Base-by-base conservation (phyloP, 2,888 invertebrate species). In the Invenusta paracnida region DNA sequence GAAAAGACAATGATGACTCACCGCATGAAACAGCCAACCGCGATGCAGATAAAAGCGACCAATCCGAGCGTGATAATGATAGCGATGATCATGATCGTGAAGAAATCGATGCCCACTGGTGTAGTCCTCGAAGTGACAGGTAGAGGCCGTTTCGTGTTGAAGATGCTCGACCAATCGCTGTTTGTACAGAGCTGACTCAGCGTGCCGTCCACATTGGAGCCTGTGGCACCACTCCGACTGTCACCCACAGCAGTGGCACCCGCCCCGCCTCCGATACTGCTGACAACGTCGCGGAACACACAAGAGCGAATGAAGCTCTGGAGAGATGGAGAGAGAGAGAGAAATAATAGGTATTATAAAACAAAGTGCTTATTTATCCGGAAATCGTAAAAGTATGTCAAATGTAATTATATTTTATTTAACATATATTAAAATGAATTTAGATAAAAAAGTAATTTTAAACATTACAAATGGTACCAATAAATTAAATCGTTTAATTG, bases 1-100 rank as follows among this genome's bases (percentile, higher is more conserved):
- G n/a, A n/a, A n/a, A n/a, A n/a, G n/a, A n/a, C n/a, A n/a, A n/a
- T n/a, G n/a, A n/a, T 48, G 48, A 48, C 48, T 48, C 48, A 85
- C 85, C 79, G 67, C 85, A 85, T 85, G 67, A 86, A 85, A 66
- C 86, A 86, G 66, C 86, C 86, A n/a, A 86, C 85, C 0, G 85
- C 85, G 85, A 86, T 86, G 67, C 86, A 86, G 28, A 86, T 79
- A 48, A 86, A 27, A 1, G 86, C 86, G 5, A 85, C 79, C 2
- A 86, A 25, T n/a, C 85, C 86, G 27, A 86, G 66, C 25, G 67
- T 79, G 66, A 85, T 85, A 27, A 86, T 86, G 1, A 86, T 81
- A 0, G 27, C 85, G 67, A 85, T 85, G 30, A 85, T 85, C 0
- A 28, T 2, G 2, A 85, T 79, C n/a, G 85, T 87, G 23, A 81